Percentiles rank a stretch among this genome's conserved stretches.
These are phyloP conservation scores for Crepidodera aurea DNA, from an alignment of 2,888 invertebrate species.

Conservation along the genomic window DNA sequence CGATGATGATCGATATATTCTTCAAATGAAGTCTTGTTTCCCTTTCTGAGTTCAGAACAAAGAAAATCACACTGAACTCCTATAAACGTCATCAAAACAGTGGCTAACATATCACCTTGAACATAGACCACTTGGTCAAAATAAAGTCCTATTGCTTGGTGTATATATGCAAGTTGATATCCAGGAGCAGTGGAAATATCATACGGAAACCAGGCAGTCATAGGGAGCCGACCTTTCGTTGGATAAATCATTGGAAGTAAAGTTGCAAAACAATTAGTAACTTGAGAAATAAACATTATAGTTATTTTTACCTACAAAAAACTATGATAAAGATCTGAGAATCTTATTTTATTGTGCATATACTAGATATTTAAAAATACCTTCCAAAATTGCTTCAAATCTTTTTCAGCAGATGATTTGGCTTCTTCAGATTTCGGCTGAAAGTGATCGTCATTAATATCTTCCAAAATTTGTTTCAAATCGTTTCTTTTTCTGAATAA, in stretches of 20 bases:
- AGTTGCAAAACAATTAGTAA: too few species aligned
- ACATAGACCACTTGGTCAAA: constrained; percentile 28
- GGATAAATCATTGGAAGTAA: too few species aligned
- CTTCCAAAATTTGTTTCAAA: neutral
- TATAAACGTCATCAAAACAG: too few species aligned
- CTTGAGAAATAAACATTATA: too few species aligned
- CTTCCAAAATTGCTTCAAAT: constrained; percentile 13
- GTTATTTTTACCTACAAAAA: too few species aligned
- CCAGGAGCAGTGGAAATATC: constrained; percentile 12
- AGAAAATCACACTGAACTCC: too few species aligned
- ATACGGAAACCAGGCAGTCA: constrained; percentile 40
- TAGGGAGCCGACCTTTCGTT: constrained; percentile 19
- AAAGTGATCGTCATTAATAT: neutral
- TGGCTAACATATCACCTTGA: too few species aligned
- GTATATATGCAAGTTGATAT: constrained; percentile 33
- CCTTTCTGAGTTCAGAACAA: constrained; percentile 36
- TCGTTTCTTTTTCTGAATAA: neutral
- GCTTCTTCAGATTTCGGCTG: constrained; percentile 9
- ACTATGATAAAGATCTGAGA: too few species aligned
- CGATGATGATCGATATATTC: constrained; percentile 33
- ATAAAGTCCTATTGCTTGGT: constrained; percentile 34
- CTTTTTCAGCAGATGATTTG: constrained; percentile 21
- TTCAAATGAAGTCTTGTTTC: neutral
- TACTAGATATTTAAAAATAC: too few species aligned
- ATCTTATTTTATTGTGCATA: too few species aligned